Base-by-base conservation (phyloP, 2,888 invertebrate genomes). In the Drosophila siamana region DNA sequence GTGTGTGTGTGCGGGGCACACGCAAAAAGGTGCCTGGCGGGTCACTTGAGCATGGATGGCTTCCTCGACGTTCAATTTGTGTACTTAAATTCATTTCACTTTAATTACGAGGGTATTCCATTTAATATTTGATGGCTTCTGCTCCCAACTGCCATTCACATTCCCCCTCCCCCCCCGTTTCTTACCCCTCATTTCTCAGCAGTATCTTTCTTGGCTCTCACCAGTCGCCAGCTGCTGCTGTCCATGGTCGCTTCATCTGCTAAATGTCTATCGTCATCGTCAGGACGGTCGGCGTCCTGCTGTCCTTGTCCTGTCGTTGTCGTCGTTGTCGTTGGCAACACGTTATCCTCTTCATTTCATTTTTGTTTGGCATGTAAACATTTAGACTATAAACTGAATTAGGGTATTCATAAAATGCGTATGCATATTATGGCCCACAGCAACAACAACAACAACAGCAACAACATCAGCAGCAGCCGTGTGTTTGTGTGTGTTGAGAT, bases 71-170 rank as follows among this genome's bases (percentile, higher is more conserved):
- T 83, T 88, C 88, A 83, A 83, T 83, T 83, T 83, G 88, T 80
- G 83, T 86, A 86, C 83, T 88, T 83, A 88, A 83, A 83, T 83
- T 88, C 88, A 88, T 83, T 83, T 86, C 87, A 88, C 86, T 83
- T 88, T 83, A 83, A 83, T 83, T 88, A 83, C 88, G 80, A 77
- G 84, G 83, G 83, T 88, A 88, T 83, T 80, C 85, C 84, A 74
- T 88, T 86, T 88, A 88, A 83, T 88, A 83, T 88, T 83, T 88
- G 78, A 83, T 88, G 80, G 83, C 86, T 69, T 57, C 51, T 54
- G 40, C 30, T 41, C 9, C 36, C 55, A 15, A 15, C 54, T 30
- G 60, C 46, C 19, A 16, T 40, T n/a, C 43, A n/a, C 4, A 13
- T 11, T 13, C 26, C 33, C 30, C 4, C 3, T 22, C 5, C 36